Percentiles rank a stretch among this genome's conserved stretches.
These are phyloP conservation scores for Plutomurus gul DNA, from an alignment of 1,140 invertebrate species.

Conservation along the genomic window DNA sequence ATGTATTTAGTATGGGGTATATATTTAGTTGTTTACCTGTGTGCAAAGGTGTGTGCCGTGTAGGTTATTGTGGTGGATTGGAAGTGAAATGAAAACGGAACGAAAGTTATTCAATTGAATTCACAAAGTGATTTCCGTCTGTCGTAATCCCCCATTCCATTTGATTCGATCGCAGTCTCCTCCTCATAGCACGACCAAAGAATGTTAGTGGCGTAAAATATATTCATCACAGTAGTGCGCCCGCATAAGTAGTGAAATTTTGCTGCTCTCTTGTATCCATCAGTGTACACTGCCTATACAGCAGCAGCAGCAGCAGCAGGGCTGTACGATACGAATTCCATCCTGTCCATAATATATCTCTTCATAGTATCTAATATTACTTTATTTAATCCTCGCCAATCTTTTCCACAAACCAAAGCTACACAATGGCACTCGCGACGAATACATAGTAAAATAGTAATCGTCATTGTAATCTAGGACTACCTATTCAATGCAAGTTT, in stretches of 20 bases:
- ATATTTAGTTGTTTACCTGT: too few relatives aligned
- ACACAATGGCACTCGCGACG: too few relatives aligned
- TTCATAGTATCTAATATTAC: not conserved
- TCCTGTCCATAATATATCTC: too few relatives aligned
- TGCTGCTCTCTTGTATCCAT: not conserved
- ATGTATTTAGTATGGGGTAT: too few relatives aligned
- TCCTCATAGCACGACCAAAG: not conserved
- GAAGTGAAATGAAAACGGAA: constrained; percentile 11
- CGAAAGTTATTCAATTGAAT: constrained; percentile 22
- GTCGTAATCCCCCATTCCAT: constrained; percentile 1
- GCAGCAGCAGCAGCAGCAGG: not conserved
- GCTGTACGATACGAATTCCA: not conserved
- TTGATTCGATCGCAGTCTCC: not conserved
- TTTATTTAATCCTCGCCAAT: not conserved
- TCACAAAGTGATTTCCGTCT: constrained; percentile 32
- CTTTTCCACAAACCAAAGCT: not conserved
- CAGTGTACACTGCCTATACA: not conserved
- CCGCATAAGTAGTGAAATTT: not conserved
- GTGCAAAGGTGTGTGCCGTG: too few relatives aligned
- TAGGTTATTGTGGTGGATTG: too few relatives aligned
- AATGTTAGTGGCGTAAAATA: not conserved
- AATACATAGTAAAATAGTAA: too few relatives aligned
- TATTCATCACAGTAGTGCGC: not conserved
- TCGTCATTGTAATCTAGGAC: too few relatives aligned
- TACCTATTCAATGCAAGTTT: too few relatives aligned